Percentiles rank a stretch among this genome's conserved stretches.
These are phyloP conservation scores for Probaryconus sp. DNA, from an alignment of 1,140 invertebrate species.

Conservation along the genomic window DNA sequence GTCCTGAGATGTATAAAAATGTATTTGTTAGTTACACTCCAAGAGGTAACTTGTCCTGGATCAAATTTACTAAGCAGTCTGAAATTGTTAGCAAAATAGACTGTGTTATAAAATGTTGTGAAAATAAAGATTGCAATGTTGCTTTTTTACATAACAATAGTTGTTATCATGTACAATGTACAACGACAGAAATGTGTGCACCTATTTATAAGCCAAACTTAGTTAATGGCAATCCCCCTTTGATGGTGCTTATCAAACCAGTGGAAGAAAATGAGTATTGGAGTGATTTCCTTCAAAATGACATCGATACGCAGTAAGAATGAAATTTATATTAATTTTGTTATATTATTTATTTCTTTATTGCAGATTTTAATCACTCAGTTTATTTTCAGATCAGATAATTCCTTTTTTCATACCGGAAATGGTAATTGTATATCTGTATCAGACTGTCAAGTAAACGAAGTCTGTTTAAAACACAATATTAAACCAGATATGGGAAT, in stretches of 20 bases:
- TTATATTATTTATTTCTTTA: constrained; percentile 4
- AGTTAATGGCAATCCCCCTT: constrained; percentile 80
- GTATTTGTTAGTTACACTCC: constrained; percentile 74
- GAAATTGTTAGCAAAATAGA: constrained; percentile 79
- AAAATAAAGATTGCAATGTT: constrained; percentile 84
- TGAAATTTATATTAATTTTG: constrained; percentile 12
- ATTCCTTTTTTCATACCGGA: constrained; percentile 70
- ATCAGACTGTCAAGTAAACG: constrained; percentile 81
- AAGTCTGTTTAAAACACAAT: constrained; percentile 81
- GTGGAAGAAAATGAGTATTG: constrained; percentile 79
- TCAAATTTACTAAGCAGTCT: constrained; percentile 79
- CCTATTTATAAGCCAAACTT: constrained; percentile 81
- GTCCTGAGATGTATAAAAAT: constrained; percentile 68
- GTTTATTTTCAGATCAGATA: constrained; percentile 73
- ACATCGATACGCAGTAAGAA: constrained; percentile 60
- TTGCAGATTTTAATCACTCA: constrained; percentile 31
- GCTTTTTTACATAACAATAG: constrained; percentile 86
- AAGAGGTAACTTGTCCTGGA: constrained; percentile 81
- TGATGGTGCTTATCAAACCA: constrained; percentile 87
- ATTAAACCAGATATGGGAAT: constrained; percentile 81
- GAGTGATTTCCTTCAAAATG: constrained; percentile 77
- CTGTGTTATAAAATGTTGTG: constrained; percentile 87
- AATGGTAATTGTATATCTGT: constrained; percentile 76
- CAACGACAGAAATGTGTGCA: constrained; percentile 83
- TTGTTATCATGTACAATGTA: constrained; percentile 88